Conservation (phyloP, 2,113 vertebrate species). For the Motacilla tschutschensis region DNA sequence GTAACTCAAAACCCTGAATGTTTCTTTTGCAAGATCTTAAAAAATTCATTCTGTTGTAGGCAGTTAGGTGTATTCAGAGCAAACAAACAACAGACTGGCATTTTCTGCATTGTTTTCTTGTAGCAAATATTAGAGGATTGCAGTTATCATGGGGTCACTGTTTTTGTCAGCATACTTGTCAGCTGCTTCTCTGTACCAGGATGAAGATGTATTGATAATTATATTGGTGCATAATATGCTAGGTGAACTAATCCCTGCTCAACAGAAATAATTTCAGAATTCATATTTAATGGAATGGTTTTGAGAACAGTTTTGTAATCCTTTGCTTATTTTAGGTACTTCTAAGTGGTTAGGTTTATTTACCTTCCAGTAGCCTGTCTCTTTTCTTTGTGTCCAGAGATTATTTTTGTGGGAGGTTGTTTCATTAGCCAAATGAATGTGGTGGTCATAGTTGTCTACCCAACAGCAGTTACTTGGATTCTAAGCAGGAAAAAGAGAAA, state of each 20-base stretch:
- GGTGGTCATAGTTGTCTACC: neutral
- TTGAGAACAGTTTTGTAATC: slow-evolving; percentile 10
- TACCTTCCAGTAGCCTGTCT: neutral
- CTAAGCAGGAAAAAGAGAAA: neutral
- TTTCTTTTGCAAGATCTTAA: neutral
- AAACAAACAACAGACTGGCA: rapidly evolving
- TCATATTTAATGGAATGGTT: neutral
- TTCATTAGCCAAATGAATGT: neutral
- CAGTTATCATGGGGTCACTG: neutral
- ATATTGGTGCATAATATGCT: neutral
- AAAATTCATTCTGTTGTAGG: neutral
- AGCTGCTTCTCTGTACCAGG: neutral
- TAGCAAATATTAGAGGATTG: neutral
- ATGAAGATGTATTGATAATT: neutral
- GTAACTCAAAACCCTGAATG: neutral
- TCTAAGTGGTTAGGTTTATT: neutral
- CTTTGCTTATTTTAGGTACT: neutral
- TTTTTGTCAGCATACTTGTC: neutral
- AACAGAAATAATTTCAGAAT: neutral
- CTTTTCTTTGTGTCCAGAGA: neutral
- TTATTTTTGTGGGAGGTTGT: neutral
- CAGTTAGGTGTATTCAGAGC: neutral
- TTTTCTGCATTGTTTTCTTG: neutral
- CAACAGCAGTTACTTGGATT: neutral
- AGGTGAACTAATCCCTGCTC: neutral